phyloP scores from a whole-genome alignment of 37 sponge, comb jelly and placozoan species.

The Petrosia ficiformis region DNA sequence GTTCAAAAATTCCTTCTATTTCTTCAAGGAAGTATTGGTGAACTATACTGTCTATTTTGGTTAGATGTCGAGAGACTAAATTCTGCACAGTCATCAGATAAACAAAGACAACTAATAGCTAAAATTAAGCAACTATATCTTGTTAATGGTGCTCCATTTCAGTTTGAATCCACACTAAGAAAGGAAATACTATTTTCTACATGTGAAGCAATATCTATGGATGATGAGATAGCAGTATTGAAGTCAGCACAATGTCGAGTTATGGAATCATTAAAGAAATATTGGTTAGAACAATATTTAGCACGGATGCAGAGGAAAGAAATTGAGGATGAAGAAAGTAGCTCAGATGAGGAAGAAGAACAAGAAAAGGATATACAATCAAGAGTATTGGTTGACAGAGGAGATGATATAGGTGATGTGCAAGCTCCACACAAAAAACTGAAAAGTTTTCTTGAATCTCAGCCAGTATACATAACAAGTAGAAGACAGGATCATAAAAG shows the following conservation, averaged over 20 bases:
- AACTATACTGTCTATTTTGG: slow-evolving; percentile 36
- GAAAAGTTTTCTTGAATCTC: neutral
- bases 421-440: neutral
- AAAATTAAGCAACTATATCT: slow-evolving; percentile 10
- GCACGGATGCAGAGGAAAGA: neutral
- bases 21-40: slow-evolving; percentile 44
- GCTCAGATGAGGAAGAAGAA: neutral
- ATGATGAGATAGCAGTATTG: neutral
- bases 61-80: slow-evolving; percentile 40
- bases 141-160: slow-evolving; percentile 14
- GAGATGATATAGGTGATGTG: neutral
- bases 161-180: slow-evolving; percentile 6
- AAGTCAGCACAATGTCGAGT: slow-evolving; percentile 2
- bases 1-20: slow-evolving; percentile 37
- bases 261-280: slow-evolving; percentile 8
- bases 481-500: neutral
- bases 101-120: neutral
- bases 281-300: slow-evolving; percentile 39
- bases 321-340: neutral
- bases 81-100: neutral
- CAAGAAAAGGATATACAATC: neutral
- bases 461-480: neutral
- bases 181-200: neutral
- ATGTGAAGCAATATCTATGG: neutral
- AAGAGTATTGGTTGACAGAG: neutral